These are phyloP conservation scores for Olivierus martensii DNA, from an alignment of 1,140 invertebrate species.

Conservation along the genomic window DNA sequence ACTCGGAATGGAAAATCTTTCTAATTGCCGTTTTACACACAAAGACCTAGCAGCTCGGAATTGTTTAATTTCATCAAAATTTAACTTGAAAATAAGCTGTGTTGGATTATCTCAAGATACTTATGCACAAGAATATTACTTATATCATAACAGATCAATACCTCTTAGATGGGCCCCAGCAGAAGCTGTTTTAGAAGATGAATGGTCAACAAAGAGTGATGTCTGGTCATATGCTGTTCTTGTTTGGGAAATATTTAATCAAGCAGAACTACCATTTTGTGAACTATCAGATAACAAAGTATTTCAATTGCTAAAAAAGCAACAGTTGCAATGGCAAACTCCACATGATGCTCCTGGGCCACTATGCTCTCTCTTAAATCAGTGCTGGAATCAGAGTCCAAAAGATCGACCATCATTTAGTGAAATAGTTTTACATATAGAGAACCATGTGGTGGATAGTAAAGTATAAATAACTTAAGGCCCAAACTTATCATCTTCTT, in stretches of 20 bases:
- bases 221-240: constrained; percentile 82
- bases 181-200: constrained; percentile 77
- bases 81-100: constrained; percentile 69
- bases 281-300: constrained; percentile 8
- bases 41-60: constrained; percentile 86
- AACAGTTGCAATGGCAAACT: constrained; percentile 51
- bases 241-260: constrained; percentile 80
- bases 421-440: constrained; percentile 25
- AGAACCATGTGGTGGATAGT: constrained; percentile 2
- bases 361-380: constrained; percentile 31
- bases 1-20: constrained; percentile 66
- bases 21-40: constrained; percentile 59
- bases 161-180: constrained; percentile 74
- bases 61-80: constrained; percentile 69
- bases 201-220: constrained; percentile 86
- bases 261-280: constrained; percentile 56
- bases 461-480: neutral
- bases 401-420: constrained; percentile 47
- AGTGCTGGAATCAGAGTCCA: constrained; percentile 47
- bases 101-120: constrained; percentile 51
- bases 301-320: constrained; percentile 2
- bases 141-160: constrained; percentile 38
- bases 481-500: too few species aligned
- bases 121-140: constrained; percentile 21
- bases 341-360: constrained; percentile 1